Evolutionary conservation across 2,888 invertebrate genomes (phyloP), one percentile per base, ranked within the genome.

Genomic region (Drosophila mimetica): DNA sequence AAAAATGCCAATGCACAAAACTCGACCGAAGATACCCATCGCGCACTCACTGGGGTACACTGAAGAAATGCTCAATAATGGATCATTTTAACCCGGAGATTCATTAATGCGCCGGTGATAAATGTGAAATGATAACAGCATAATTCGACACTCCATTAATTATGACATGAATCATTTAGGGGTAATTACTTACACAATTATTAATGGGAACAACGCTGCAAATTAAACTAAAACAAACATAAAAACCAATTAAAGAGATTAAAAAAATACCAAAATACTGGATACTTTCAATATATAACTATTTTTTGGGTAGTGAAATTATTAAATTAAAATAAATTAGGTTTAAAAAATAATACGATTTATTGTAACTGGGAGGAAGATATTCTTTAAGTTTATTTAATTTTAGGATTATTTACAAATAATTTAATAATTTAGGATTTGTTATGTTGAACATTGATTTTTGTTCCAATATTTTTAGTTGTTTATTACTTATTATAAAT

Each of bases 1-100:
- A 59, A 86, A 75, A 80, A 81, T 77, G 72, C 47, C 73, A 71
- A 77, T 59, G 73, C 53, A 58, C 57, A 46, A 58, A 47, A 54
- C 53, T 63, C 50, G 44, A 22, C 67, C 16, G 16, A 44, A 48
- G 59, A 36, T 48, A 61, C 61, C 47, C 69, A 61, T 61, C 63
- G 46, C 46, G 53, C 46, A 39, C 14, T 44, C 53, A 37, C 37
- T 36, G 50, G 52, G 47, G 55, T 58, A 58, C 57, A 55, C 37
- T 52, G 57, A 46, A 28, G 53, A 14, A 51, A 55, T 39, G 39
- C 25, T 22, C 46, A 36, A 39, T 60, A 28, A 57, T 55, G 46
- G 46, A 46, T 46, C 16, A 46, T 57, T 57, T 55, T 55, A n/a
- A 55, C 18, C 18, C 14, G 55, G 25, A 34, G 55, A 55, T 55